Conservation (phyloP, 2,888 invertebrate genomes). For the Mylabris sibirica region DNA sequence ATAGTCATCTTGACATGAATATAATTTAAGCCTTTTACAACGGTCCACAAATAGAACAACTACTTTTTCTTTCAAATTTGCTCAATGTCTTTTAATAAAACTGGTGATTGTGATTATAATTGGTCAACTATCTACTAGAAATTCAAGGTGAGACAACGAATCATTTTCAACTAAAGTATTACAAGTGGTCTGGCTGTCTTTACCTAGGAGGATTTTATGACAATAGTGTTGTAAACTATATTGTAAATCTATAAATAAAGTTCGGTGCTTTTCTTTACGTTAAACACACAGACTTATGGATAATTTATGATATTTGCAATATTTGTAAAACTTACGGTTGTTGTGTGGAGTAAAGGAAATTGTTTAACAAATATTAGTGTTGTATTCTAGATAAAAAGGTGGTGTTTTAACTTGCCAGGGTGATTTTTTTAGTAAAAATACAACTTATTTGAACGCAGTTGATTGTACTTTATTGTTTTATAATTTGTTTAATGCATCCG, state of each 20-base stretch:
- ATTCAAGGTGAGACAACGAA: neutral
- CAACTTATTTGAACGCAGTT: no score
- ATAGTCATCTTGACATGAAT: neutral
- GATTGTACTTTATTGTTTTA: neutral
- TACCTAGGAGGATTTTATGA: neutral
- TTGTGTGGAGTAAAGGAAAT: no score
- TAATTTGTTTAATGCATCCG: neutral
- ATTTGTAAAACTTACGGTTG: neutral
- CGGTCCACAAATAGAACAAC: neutral
- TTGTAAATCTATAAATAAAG: neutral
- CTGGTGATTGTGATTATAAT: neutral
- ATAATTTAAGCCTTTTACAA: neutral
- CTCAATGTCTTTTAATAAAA: neutral
- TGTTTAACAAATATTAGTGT: no score
- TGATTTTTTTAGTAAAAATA: neutral
- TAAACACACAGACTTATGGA: neutral
- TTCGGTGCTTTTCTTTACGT: neutral
- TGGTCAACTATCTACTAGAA: constrained; percentile 4
- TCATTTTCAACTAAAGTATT: neutral
- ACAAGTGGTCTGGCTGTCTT: constrained; percentile 4
- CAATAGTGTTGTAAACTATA: neutral
- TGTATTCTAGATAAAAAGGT: no score
- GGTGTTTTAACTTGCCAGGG: no score
- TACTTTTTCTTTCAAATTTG: neutral
- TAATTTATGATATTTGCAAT: neutral